Evolutionary conservation across 2,113 vertebrate species (phyloP).

Genomic region (Camelus bactrianus): DNA sequence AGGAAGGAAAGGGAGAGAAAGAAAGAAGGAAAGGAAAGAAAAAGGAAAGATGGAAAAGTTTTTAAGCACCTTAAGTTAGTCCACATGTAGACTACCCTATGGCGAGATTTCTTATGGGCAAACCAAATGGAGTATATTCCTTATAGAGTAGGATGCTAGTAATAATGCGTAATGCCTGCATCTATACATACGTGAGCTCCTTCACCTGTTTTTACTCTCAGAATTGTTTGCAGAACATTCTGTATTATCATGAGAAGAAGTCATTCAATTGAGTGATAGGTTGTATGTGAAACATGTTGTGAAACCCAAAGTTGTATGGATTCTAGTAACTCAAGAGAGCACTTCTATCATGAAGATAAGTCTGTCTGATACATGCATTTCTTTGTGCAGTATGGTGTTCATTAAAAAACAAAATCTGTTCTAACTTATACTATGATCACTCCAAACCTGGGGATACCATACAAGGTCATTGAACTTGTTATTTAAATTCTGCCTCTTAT

Average conservation of each 20-base stretch:
- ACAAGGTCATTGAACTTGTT: constrained; percentile 49
- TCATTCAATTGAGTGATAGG: not conserved
- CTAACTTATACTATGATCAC: constrained; percentile 7
- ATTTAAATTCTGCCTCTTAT: constrained; percentile 42
- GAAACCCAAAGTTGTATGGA: not conserved
- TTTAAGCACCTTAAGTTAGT: not conserved
- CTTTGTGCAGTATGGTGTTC: not conserved
- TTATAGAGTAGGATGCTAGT: not conserved
- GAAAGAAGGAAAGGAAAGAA: not conserved
- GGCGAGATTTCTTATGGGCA: not conserved
- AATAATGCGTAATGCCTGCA: not conserved
- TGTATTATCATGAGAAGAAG: not conserved
- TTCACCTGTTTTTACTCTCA: not conserved
- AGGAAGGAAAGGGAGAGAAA: not conserved
- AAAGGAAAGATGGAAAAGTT: not conserved
- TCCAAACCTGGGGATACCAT: not conserved
- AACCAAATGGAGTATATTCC: not conserved
- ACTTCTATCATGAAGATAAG: not conserved
- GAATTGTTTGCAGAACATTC: not conserved
- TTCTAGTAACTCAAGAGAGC: not conserved
- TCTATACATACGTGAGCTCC: not conserved
- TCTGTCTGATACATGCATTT: not conserved
- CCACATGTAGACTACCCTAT: not conserved
- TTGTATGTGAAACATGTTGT: not conserved
- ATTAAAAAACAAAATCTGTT: not conserved